Base-by-base conservation (phyloP, 2,888 invertebrate species). In the Apotomis capreana region DNA sequence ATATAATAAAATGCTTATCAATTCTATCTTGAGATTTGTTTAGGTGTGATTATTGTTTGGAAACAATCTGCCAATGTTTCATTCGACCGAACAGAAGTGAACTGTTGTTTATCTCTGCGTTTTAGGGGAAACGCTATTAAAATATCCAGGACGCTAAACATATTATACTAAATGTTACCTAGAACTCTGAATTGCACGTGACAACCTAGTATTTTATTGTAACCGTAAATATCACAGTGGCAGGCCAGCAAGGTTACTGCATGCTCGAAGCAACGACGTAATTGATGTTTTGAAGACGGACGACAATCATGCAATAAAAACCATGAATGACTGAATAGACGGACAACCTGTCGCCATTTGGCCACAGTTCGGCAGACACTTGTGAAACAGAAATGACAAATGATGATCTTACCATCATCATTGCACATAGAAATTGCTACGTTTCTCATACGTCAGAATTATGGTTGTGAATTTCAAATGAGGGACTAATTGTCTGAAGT, bases 241-340 rank as follows among this genome's bases (percentile, higher is more conserved):
- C 58, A 67, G 37, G 40, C 36, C 51, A 62, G 60, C 73, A 52
- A 73, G 68, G 73, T 55, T 51, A 60, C 68, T 70, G 59, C 60
- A 62, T 69, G 67, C 69, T 83, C 81, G 80, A 81, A 77, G 80
- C 80, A 77, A 83, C 84, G 62, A 77, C 69, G 79, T 89, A 89
- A 89, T 87, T 87, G 87, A 76, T 79, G 81, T 76, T 81, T 79
- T 76, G 76, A 80, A 81, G 84, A 83, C 84, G 82, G 81, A 80
- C 81, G 78, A 86, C 87, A 87, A 87, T 87, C 88, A 88, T 84
- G 82, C 80, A 87, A 89, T 88, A 87, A 87, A 83, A 83, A 83
- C 80, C 74, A 70, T 54, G 76, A 75, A 76, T 59, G 36, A 15
- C 67, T 73, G 73, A 75, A 77, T 65, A 59, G 57, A 4, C 10